Conservation (phyloP, 2,888 invertebrate species). For the Athalia rosae region DNA sequence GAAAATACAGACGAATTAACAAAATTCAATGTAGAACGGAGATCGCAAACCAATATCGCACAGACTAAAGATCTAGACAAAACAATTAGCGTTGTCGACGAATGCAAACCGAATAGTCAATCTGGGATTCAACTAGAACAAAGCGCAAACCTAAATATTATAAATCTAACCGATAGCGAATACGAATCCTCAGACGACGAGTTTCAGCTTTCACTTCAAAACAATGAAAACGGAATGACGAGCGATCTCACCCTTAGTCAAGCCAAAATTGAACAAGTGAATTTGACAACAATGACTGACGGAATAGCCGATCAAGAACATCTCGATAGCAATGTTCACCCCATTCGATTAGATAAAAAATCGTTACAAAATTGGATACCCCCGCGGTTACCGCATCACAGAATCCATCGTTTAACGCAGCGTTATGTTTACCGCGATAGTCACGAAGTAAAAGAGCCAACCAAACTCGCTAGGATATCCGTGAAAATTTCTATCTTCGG, state of each 20-base stretch:
- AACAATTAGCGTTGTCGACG: too few species aligned
- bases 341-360: neutral
- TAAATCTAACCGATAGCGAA: too few species aligned
- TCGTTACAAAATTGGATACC: constrained; percentile 35
- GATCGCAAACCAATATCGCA: too few species aligned
- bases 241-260: neutral
- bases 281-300: neutral
- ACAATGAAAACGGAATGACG: neutral
- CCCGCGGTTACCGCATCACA: neutral
- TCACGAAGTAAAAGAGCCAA: constrained; percentile 41
- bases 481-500: constrained; percentile 46
- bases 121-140: too few species aligned
- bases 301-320: neutral
- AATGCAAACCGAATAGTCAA: too few species aligned
- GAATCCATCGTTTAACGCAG: constrained; percentile 26
- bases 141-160: too few species aligned
- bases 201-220: neutral
- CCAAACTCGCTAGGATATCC: constrained; percentile 35
- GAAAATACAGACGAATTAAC: neutral
- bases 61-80: too few species aligned
- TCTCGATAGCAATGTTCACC: neutral
- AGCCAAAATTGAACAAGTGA: neutral
- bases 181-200: neutral
- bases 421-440: constrained; percentile 10
- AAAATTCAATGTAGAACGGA: neutral